Percentiles rank a stretch among this genome's conserved stretches.
Evolutionary conservation across 1,140 invertebrate species (phyloP).

Genomic region (Lordiphosa collinella): DNA sequence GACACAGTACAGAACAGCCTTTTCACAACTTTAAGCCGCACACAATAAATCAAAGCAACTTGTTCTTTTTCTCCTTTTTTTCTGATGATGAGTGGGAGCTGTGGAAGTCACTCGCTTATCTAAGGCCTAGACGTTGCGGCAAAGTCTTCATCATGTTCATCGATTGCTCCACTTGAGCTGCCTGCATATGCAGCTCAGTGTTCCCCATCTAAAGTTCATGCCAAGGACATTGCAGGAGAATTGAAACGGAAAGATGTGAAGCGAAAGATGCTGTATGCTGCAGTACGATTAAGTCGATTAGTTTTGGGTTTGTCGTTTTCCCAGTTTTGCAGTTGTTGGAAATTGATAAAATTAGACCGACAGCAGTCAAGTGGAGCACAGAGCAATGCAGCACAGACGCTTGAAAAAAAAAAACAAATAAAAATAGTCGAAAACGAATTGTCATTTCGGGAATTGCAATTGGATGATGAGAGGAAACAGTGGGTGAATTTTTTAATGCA

Average conservation of each 20-base stretch:
- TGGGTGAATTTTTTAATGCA: too few species aligned
- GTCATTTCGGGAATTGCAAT: too few species aligned
- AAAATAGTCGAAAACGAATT: too few species aligned
- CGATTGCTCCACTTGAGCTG: conserved; percentile 17
- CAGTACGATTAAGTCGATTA: conserved; percentile 54
- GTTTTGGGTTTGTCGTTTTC: conserved; percentile 39
- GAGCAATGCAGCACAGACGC: conserved; percentile 1
- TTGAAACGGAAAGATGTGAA: conserved; percentile 12
- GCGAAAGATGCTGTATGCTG: conserved; percentile 23
- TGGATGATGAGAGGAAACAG: too few species aligned
- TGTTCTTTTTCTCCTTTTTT: neutral
- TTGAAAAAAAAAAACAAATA: too few species aligned
- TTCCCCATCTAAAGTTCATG: conserved; percentile 35
- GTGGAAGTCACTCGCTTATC: conserved; percentile 51
- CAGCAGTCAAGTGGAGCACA: conserved; percentile 15
- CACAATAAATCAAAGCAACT: conserved; percentile 70
- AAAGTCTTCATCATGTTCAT: conserved; percentile 43
- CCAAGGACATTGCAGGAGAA: conserved; percentile 60
- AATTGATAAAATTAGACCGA: conserved; percentile 63
- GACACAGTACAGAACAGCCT: conserved; percentile 38
- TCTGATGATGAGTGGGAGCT: conserved; percentile 4
- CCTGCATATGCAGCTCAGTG: conserved; percentile 27
- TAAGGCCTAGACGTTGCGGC: conserved; percentile 42
- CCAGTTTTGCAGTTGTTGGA: conserved; percentile 28
- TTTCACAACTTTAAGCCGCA: conserved; percentile 63